Evolutionary conservation across 1,140 invertebrate genomes (phyloP).

Genomic region (Dendroctonus valens): DNA sequence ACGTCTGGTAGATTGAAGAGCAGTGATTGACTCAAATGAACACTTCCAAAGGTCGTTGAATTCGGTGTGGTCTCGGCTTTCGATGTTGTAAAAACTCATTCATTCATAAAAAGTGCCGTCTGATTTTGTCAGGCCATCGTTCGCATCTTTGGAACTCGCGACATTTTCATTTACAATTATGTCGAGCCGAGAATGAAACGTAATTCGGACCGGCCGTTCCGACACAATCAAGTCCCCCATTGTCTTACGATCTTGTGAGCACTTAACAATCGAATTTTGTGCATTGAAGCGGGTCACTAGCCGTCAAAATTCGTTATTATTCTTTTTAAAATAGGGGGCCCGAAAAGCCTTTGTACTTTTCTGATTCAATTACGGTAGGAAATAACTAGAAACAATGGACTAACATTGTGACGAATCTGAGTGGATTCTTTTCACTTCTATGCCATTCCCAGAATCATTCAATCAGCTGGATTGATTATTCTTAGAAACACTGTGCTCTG

Average conservation of each 20-base stretch:
- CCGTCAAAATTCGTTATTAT: conserved; percentile 30
- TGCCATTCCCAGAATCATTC: neutral
- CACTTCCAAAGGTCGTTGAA: no score
- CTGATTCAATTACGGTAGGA: conserved; percentile 9
- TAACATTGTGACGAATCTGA: neutral
- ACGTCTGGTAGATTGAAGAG: no score
- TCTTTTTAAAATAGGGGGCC: conserved; percentile 7
- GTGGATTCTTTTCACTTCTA: neutral
- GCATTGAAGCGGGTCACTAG: conserved; percentile 25
- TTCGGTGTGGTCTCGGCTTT: no score
- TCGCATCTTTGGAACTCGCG: no score
- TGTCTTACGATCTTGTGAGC: conserved; percentile 20
- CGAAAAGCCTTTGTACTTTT: conserved; percentile 11
- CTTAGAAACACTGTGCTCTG: no score
- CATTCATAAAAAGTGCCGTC: no score
- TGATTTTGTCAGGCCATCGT: no score
- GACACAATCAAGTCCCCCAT: conserved; percentile 26
- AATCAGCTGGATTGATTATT: neutral
- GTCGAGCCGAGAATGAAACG: conserved; percentile 8
- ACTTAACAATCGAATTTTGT: conserved; percentile 24
- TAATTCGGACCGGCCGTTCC: conserved; percentile 11
- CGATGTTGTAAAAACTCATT: no score
- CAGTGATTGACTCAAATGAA: no score
- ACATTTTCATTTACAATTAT: neutral
- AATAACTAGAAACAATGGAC: conserved; percentile 6